A percentile compares a stretch with the other conserved stretches of the same genome.
These are phyloP conservation scores for Strigamia maritima DNA, from an alignment of 2,888 invertebrate genomes.

Conservation along the genomic window DNA sequence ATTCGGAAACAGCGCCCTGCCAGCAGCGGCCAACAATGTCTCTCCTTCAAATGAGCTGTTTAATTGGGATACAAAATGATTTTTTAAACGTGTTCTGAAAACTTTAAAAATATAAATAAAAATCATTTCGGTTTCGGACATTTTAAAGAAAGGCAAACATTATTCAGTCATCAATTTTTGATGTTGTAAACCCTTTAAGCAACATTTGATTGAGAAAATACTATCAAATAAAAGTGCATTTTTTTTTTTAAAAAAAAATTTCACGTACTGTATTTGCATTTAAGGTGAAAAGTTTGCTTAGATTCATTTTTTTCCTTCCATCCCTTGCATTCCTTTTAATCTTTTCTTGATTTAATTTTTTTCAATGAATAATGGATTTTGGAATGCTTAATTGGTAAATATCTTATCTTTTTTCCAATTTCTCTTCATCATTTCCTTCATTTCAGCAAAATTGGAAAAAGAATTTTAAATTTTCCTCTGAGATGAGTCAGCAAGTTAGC, in stretches of 20 bases:
- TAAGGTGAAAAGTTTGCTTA: not conserved
- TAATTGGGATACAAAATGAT: too few relatives aligned
- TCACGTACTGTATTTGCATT: not conserved
- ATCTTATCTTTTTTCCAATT: slow-evolving; percentile 23
- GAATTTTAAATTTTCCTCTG: not conserved
- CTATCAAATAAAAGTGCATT: not conserved
- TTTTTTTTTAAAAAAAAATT: not conserved
- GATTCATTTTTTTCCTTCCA: not conserved
- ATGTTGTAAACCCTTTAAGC: too few relatives aligned
- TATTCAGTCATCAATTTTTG: too few relatives aligned
- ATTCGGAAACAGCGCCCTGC: too few relatives aligned
- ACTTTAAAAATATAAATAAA: too few relatives aligned
- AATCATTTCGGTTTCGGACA: too few relatives aligned
- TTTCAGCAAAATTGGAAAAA: slow-evolving; percentile 23
- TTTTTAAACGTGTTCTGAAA: too few relatives aligned
- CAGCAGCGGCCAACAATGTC: too few relatives aligned
- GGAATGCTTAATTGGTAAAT: slow-evolving; percentile 23
- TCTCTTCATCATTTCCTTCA: slow-evolving; percentile 19
- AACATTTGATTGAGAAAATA: not conserved
- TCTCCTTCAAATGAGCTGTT: too few relatives aligned
- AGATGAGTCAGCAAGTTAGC: slow-evolving; percentile 19
- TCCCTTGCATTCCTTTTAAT: not conserved
- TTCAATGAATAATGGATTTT: slow-evolving; percentile 17
- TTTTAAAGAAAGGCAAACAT: too few relatives aligned
- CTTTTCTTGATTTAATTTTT: not conserved